These are phyloP conservation scores for Eurosta solidaginis DNA, from an alignment of 1,140 invertebrate species.

Conservation along the genomic window DNA sequence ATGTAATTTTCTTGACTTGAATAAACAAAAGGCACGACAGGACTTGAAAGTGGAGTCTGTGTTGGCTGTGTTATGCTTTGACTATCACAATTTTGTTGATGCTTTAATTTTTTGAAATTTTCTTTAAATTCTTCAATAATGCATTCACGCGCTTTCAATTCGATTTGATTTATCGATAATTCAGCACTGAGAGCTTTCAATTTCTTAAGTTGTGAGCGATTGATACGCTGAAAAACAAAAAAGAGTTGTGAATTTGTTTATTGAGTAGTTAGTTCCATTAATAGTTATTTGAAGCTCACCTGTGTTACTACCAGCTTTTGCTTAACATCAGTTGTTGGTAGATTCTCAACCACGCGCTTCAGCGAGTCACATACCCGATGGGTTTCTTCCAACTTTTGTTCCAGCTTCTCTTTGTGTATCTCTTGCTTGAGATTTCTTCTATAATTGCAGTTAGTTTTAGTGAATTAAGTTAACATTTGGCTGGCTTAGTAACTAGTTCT, in stretches of 20 bases:
- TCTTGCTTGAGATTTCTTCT: conserved; percentile 47
- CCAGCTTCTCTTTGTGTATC: conserved; percentile 43
- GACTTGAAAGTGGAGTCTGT: not conserved
- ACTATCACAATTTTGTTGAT: not conserved
- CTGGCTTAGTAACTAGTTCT: too few species aligned
- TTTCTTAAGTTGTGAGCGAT: conserved; percentile 37
- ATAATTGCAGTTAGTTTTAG: not conserved
- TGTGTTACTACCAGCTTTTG: conserved; percentile 43
- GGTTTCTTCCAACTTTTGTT: conserved; percentile 39
- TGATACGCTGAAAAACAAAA: conserved; percentile 36
- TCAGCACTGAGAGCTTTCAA: conserved; percentile 45
- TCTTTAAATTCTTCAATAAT: conserved; percentile 43
- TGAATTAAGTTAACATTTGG: too few species aligned
- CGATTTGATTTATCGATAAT: conserved; percentile 48
- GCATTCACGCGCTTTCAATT: conserved; percentile 44
- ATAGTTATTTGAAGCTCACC: conserved; percentile 28
- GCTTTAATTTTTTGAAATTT: conserved; percentile 33
- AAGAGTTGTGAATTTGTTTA: not conserved
- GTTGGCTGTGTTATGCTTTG: not conserved
- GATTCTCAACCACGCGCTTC: conserved; percentile 43
- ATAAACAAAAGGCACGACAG: not conserved
- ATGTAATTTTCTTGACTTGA: conserved; percentile 33
- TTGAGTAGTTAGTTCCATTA: not conserved
- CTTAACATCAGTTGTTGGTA: conserved; percentile 49
- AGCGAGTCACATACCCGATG: conserved; percentile 43